Conservation (phyloP, 2,113 vertebrate genomes). For the Catharus bicknelli region DNA sequence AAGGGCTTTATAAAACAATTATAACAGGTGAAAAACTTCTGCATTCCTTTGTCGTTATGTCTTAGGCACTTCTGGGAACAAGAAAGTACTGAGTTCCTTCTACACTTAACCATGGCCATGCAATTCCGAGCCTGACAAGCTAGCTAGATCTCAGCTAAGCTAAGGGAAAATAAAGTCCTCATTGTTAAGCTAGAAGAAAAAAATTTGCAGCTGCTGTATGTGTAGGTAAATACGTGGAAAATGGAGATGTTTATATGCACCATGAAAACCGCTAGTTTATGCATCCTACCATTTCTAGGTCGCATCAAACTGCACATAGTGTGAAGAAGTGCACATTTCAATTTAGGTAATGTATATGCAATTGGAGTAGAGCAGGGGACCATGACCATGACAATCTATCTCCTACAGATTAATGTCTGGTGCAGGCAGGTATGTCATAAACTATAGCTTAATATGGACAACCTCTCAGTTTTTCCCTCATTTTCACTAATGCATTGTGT, state of each 20-base stretch:
- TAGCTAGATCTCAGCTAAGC: conserved; percentile 42
- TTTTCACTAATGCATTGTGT: conserved; percentile 68
- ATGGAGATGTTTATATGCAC: conserved; percentile 50
- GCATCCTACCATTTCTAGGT: conserved; percentile 50
- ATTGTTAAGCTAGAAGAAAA: conserved; percentile 70
- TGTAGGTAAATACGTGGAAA: conserved; percentile 66
- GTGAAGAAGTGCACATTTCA: conserved; percentile 73
- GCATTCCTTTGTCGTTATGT: conserved; percentile 76
- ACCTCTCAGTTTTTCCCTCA: conserved; percentile 16
- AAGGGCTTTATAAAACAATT: conserved; percentile 65
- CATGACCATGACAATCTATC: conserved; percentile 72
- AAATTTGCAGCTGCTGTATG: conserved; percentile 61
- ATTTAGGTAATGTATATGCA: conserved; percentile 73
- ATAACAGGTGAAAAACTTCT: conserved; percentile 77
- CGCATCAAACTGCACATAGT: conserved; percentile 55
- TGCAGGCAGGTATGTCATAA: conserved; percentile 76
- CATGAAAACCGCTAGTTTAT: conserved; percentile 53
- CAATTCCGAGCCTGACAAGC: conserved; percentile 47
- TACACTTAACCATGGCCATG: conserved; percentile 50
- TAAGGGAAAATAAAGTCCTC: conserved; percentile 58
- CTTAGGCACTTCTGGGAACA: conserved; percentile 70
- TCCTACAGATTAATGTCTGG: conserved; percentile 75
- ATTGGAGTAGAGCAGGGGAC: conserved; percentile 64
- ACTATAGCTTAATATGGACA: conserved; percentile 65
- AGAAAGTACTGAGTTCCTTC: conserved; percentile 64